Evolutionary conservation across 2,888 invertebrate species (phyloP).

Genomic region (Euclidia mi): DNA sequence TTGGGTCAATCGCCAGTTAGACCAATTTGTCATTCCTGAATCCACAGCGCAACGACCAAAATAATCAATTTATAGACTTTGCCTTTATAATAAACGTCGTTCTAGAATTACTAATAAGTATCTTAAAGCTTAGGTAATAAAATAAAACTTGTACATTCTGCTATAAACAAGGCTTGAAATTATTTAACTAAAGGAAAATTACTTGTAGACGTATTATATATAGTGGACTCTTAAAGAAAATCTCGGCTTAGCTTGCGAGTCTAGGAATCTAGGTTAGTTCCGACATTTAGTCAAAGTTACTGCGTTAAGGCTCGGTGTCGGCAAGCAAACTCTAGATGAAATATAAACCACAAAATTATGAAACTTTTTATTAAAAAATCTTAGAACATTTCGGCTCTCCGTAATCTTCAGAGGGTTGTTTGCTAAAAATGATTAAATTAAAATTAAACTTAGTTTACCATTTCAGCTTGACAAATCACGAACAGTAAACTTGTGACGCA

Average conservation of each 20-base stretch:
- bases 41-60: too few species aligned
- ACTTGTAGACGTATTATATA: too few species aligned
- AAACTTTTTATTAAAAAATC: conserved; percentile 8
- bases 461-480: conserved; percentile 42
- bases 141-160: too few species aligned
- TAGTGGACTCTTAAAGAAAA: background rate
- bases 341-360: background rate
- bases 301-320: background rate
- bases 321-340: background rate
- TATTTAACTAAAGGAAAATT: too few species aligned
- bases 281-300: conserved; percentile 12
- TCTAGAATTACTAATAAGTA: too few species aligned
- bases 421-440: conserved; percentile 34
- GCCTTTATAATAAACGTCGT: too few species aligned
- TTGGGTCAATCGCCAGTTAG: too few species aligned
- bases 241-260: background rate
- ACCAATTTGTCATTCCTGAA: too few species aligned
- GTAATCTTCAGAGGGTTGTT: conserved; percentile 21
- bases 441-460: conserved; percentile 26
- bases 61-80: too few species aligned
- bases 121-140: too few species aligned
- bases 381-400: conserved; percentile 1
- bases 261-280: conserved; percentile 5
- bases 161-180: too few species aligned
- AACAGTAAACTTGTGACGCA: conserved; percentile 28